Evolutionary conservation across 2,113 vertebrate species (phyloP), one percentile per base, ranked within the genome.

Genomic region (Ailuropoda melanoleuca): DNA sequence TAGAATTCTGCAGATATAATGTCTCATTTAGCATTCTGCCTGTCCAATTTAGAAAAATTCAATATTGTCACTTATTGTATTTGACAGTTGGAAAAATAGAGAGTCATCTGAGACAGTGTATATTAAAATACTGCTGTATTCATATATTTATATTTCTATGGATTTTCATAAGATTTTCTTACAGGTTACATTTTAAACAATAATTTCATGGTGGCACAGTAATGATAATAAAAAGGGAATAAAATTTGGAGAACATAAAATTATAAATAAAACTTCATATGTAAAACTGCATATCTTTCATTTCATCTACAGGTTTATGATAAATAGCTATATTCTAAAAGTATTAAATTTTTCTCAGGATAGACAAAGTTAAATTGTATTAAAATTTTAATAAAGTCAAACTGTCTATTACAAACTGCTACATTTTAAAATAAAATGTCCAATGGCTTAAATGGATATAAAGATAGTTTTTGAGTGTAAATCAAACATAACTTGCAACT

Each of bases 151-250:
- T 95, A 97, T 34, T 34, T 13, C 31, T 75, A 58, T 60, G 29
- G 91, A 29, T 93, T 97, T 98, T 95, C 34, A 4, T 82, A 70
- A 93, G 21, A 53, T 56, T 90, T 93, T 72, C 62, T 74, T 88
- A 68, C 0, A 96, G 1, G 0, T 88, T 4, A 2, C 1, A 94
- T 62, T 90, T 94, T 78, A 78, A 97, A 19, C 12, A 96, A 96
- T 95, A 34, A 66, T 92, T 97, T 50, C 0, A 74, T 8, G 72
- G 31, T 72, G 29, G 48, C 19, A 18, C 2, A 34, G 6, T 39
- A 82, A 75, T 80, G 72, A 90, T 96, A 60, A 0, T 19, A 87
- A 1, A 24, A 58, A 85, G 93, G 0, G 8, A 98, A 53, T 12
- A 62, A 18, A 15, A 92, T 14, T 26, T 90, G 17, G 39, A 29